A percentile compares a stretch with the other conserved stretches of the same genome.
Conservation (phyloP, 2,888 invertebrate genomes). For the Drosophila rellima region DNA sequence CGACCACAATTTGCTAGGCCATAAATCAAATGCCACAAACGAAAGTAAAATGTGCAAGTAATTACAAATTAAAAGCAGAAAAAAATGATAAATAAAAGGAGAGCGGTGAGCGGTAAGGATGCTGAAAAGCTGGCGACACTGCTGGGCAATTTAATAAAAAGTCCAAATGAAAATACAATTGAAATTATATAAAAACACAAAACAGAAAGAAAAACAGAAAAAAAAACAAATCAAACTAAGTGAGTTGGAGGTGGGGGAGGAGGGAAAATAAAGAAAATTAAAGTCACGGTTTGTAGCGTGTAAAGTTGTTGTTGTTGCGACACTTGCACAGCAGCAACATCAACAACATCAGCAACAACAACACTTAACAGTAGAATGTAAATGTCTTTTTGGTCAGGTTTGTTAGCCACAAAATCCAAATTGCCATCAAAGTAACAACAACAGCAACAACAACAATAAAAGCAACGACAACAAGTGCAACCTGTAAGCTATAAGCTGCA, state of each 20-base stretch:
- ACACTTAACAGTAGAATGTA: constrained; percentile 74
- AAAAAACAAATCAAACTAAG: constrained; percentile 70
- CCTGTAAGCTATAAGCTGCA: constrained; percentile 44
- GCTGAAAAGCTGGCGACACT: constrained; percentile 63
- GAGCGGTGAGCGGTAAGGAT: constrained; percentile 7
- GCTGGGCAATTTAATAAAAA: constrained; percentile 75
- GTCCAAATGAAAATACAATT: constrained; percentile 67
- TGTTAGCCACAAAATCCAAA: constrained; percentile 77
- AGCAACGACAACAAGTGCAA: constrained; percentile 62
- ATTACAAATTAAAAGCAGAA: constrained; percentile 74
- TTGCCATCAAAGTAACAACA: constrained; percentile 69
- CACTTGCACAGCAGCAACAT: constrained; percentile 61
- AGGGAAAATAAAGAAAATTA: constrained; percentile 70
- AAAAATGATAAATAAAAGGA: constrained; percentile 3
- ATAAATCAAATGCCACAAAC: constrained; percentile 76
- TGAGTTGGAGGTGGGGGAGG: constrained; percentile 23
- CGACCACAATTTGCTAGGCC: constrained; percentile 57
- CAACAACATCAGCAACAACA: constrained; percentile 50
- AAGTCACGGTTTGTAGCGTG: constrained; percentile 83
- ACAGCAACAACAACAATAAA: constrained; percentile 57
- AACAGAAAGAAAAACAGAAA: constrained; percentile 28
- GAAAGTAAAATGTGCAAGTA: constrained; percentile 74
- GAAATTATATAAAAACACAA: constrained; percentile 72
- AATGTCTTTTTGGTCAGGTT: constrained; percentile 80
- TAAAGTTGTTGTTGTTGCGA: constrained; percentile 72